Evolutionary conservation across 2,113 vertebrate species (phyloP).

Genomic region (Daubentonia madagascariensis): DNA sequence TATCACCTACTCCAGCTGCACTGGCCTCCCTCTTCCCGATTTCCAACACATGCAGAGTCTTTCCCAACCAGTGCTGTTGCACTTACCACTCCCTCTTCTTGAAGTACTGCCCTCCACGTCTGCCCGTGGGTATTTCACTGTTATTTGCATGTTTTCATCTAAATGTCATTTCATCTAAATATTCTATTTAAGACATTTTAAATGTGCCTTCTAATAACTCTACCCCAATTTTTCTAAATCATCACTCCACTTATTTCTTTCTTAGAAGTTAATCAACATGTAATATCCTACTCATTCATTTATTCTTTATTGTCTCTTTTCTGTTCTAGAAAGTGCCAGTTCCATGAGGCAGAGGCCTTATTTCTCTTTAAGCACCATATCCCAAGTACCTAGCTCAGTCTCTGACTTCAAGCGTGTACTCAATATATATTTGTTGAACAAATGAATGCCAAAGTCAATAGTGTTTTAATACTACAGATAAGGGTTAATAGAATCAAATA

Average conservation of each 20-base stretch:
- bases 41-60: background rate
- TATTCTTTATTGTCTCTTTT: background rate
- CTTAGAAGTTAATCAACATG: background rate
- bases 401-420: background rate
- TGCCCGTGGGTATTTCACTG: background rate
- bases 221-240: background rate
- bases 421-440: slow-evolving; percentile 15
- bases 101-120: background rate
- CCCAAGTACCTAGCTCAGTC: background rate
- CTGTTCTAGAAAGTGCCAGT: background rate
- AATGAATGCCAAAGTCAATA: slow-evolving; percentile 18
- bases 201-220: background rate
- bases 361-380: background rate
- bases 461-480: background rate
- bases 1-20: background rate
- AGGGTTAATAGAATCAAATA: background rate
- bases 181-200: background rate
- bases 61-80: background rate
- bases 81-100: background rate
- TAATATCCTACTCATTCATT: background rate
- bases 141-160: background rate
- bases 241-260: background rate
- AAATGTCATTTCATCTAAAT: background rate
- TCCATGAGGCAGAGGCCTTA: background rate
- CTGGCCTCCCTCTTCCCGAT: background rate